Evolutionary conservation across 1,140 invertebrate species (phyloP).

Genomic region (Bombus fervidus): DNA sequence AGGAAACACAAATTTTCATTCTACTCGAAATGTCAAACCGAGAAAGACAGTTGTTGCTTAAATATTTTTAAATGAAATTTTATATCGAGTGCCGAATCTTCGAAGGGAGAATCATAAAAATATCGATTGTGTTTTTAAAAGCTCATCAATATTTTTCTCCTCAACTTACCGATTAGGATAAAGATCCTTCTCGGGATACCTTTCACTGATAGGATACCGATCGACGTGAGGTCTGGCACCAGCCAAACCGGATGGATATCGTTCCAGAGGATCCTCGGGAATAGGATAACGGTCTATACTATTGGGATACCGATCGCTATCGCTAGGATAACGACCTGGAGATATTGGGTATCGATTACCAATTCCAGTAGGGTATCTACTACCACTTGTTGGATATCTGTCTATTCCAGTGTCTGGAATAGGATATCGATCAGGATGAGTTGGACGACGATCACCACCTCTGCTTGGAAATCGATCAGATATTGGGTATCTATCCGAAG

Average conservation of each 20-base stretch:
- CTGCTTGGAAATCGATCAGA: conserved; percentile 64
- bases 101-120: too few relatives aligned
- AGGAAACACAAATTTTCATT: too few relatives aligned
- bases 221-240: conserved; percentile 71
- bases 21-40: too few relatives aligned
- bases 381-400: conserved; percentile 46
- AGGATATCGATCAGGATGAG: conserved; percentile 75
- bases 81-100: too few relatives aligned
- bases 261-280: conserved; percentile 71
- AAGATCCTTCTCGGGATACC: conserved; percentile 67
- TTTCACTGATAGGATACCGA: conserved; percentile 77
- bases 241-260: conserved; percentile 68
- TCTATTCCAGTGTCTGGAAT: conserved; percentile 49
- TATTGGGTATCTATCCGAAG: conserved; percentile 57
- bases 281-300: conserved; percentile 72
- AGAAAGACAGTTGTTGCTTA: too few relatives aligned
- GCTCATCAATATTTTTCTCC: rapidly evolving
- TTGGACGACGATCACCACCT: conserved; percentile 74
- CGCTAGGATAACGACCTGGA: conserved; percentile 71
- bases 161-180: conserved; percentile 66
- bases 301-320: conserved; percentile 70
- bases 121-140: background rate
- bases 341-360: conserved; percentile 50
- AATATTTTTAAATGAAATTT: too few relatives aligned
- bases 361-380: conserved; percentile 75